Percentiles rank a stretch among this genome's conserved stretches.
Evolutionary conservation across 2,888 invertebrate genomes (phyloP).

Genomic region (Folsomia manolachei): DNA sequence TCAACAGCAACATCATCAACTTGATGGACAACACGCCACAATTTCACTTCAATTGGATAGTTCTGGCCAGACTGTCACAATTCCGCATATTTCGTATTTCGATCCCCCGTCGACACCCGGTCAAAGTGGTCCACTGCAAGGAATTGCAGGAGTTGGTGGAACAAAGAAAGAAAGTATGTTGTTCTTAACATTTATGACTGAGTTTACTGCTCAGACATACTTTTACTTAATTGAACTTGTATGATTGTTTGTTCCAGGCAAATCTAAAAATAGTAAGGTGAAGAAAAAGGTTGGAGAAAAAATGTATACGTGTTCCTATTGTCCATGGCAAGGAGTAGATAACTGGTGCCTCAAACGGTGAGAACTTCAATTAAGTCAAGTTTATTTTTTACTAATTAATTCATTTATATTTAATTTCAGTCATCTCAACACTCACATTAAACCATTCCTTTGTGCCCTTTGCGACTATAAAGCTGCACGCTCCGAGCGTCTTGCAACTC

Average conservation of each 20-base stretch:
- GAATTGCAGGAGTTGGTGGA: conserved; percentile 46
- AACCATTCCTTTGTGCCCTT: conserved; percentile 83
- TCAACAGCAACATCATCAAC: conserved; percentile 36
- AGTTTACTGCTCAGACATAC: background rate
- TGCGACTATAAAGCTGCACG: conserved; percentile 93
- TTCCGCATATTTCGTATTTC: conserved; percentile 49
- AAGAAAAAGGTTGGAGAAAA: conserved; percentile 62
- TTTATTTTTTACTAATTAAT: background rate
- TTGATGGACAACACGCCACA: conserved; percentile 31
- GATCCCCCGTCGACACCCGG: conserved; percentile 42
- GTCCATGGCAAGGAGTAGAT: conserved; percentile 78
- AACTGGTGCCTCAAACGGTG: conserved; percentile 79
- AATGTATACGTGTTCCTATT: conserved; percentile 82
- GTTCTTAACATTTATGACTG: too few species aligned
- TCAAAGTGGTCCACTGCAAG: conserved; percentile 44
- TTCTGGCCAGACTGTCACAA: conserved; percentile 28
- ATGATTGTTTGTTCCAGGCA: conserved; percentile 31
- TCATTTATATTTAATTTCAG: conserved; percentile 54
- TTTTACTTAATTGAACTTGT: background rate
- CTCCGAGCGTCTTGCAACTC: conserved; percentile 82
- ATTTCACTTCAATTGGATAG: conserved; percentile 27
- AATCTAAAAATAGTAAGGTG: conserved; percentile 52
- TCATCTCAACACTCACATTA: conserved; percentile 87
- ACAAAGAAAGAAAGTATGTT: conserved; percentile 45
- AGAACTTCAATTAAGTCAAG: background rate